Percentiles rank a stretch among this genome's conserved stretches.
Evolutionary conservation across 2,888 invertebrate genomes (phyloP).

Genomic region (Orthonevra nobilis): DNA sequence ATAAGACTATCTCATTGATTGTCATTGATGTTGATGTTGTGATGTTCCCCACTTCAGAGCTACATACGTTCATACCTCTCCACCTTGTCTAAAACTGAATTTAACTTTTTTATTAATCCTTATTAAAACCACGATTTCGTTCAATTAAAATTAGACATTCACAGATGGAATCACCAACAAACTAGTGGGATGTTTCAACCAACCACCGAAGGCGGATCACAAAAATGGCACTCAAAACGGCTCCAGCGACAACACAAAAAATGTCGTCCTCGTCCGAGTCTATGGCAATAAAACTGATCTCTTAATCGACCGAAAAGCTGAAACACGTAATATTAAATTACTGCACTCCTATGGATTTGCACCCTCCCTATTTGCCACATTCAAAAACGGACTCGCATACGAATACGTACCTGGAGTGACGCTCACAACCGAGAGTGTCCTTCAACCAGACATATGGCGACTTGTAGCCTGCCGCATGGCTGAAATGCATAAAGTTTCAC

Average conservation of each 20-base stretch:
- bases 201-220: constrained; percentile 69
- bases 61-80: too few relatives aligned
- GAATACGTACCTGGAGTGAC: constrained; percentile 91
- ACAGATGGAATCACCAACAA: constrained; percentile 97
- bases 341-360: constrained; percentile 89
- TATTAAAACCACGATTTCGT: constrained; percentile 68
- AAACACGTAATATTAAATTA: constrained; percentile 84
- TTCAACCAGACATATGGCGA: constrained; percentile 85
- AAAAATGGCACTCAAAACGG: constrained; percentile 44
- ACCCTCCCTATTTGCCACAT: constrained; percentile 93
- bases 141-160: constrained; percentile 85
- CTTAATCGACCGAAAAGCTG: constrained; percentile 93
- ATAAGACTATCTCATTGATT: too few relatives aligned
- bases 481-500: constrained; percentile 86
- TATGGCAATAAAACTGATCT: constrained; percentile 97
- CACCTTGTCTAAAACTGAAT: neutral
- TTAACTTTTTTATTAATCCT: constrained; percentile 3
- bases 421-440: constrained; percentile 85
- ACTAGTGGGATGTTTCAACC: constrained; percentile 88
- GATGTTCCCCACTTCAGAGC: too few relatives aligned
- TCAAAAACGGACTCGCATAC: constrained; percentile 96
- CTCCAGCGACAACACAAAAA: constrained; percentile 75
- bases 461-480: constrained; percentile 92
- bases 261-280: constrained; percentile 91
- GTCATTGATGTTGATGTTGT: too few relatives aligned